phyloP scores from a whole-genome alignment of 2,113 vertebrate species.

The Siphamia tubifer region DNA sequence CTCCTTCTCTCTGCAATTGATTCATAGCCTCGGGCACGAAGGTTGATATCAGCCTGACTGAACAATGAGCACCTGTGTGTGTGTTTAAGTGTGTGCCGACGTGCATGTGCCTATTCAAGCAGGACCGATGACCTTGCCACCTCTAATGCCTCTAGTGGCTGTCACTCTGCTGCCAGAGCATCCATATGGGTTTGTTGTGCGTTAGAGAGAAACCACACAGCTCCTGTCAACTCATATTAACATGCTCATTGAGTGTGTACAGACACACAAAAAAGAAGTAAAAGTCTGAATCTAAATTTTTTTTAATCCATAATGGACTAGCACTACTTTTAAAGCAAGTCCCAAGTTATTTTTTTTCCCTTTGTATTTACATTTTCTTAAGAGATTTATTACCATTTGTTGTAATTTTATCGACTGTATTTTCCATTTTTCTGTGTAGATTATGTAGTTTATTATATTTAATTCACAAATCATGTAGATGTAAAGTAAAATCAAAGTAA shows the following conservation, averaged over 20 bases:
- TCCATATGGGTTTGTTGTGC: constrained; percentile 1
- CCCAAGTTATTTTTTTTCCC: too few relatives aligned
- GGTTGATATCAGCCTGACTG: constrained; percentile 82
- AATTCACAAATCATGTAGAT: too few relatives aligned
- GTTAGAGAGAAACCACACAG: constrained; percentile 6
- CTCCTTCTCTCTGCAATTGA: constrained; percentile 78
- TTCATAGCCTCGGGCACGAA: constrained; percentile 83
- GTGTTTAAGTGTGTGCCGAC: constrained; percentile 31
- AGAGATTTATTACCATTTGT: too few relatives aligned
- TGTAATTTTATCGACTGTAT: too few relatives aligned
- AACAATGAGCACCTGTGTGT: constrained; percentile 80
- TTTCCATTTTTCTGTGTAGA: too few relatives aligned
- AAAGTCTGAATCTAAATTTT: background rate
- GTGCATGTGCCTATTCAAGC: constrained; percentile 47
- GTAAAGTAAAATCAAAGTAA: too few relatives aligned
- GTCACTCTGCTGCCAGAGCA: constrained; percentile 6
- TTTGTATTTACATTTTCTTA: too few relatives aligned
- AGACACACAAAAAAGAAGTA: background rate
- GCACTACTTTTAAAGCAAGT: too few relatives aligned
- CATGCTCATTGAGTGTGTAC: background rate
- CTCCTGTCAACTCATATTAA: background rate
- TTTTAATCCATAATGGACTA: background rate
- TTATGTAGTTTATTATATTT: too few relatives aligned
- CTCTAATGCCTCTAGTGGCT: constrained; percentile 43
- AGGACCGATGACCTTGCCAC: constrained; percentile 64